Conservation (phyloP, 2,888 invertebrate genomes). For the Saturnia japonica region DNA sequence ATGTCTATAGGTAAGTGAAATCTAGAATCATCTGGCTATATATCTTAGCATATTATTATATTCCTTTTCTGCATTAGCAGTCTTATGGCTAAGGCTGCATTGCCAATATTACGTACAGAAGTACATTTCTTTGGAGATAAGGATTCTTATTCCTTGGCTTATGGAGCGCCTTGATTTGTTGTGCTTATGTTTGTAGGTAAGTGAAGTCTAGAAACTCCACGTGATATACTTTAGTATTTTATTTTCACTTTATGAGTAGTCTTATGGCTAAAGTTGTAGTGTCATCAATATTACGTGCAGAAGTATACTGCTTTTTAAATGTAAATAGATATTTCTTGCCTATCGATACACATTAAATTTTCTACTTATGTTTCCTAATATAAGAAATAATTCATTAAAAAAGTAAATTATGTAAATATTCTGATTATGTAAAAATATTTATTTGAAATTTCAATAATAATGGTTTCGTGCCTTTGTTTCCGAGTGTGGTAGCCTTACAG, state of each 20-base stretch:
- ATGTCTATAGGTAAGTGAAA: constrained; percentile 83
- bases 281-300: constrained; percentile 87
- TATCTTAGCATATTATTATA: constrained; percentile 90
- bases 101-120: constrained; percentile 87
- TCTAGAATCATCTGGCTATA: constrained; percentile 80
- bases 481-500: not conserved
- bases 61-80: constrained; percentile 77
- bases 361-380: not conserved
- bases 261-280: constrained; percentile 45
- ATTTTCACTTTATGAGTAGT: constrained; percentile 78
- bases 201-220: constrained; percentile 74
- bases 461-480: not conserved
- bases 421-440: not conserved
- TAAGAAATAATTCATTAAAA: not conserved
- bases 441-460: not conserved
- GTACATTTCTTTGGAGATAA: constrained; percentile 84
- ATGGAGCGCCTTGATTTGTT: constrained; percentile 88
- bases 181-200: constrained; percentile 87
- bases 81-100: constrained; percentile 56
- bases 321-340: not conserved
- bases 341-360: not conserved
- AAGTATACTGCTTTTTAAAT: constrained; percentile 38
- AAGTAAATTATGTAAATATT: not conserved
- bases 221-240: constrained; percentile 89
- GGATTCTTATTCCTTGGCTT: constrained; percentile 87